Evolutionary conservation across 1,140 invertebrate genomes (phyloP).

Genomic region (Aphis gossypii): DNA sequence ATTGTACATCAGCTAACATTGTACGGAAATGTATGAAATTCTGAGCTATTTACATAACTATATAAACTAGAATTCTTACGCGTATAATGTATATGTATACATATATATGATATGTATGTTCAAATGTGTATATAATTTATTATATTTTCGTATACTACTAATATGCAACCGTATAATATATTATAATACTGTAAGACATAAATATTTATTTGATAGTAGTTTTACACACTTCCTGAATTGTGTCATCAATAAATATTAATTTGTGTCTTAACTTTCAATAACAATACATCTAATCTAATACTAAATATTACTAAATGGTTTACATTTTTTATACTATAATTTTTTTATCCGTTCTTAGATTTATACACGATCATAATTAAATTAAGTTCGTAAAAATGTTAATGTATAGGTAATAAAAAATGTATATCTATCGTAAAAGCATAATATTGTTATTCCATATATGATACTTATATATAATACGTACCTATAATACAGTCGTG

Average conservation of each 20-base stretch:
- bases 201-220: slow-evolving; percentile 6
- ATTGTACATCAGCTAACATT: neutral
- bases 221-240: slow-evolving; percentile 1
- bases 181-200: neutral
- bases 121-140: neutral
- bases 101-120: neutral
- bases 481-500: neutral
- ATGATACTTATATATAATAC: neutral
- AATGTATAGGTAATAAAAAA: too few species aligned
- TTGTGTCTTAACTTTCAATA: neutral
- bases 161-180: neutral
- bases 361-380: neutral
- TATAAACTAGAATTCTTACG: neutral
- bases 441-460: neutral
- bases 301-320: neutral
- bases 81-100: neutral
- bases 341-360: neutral
- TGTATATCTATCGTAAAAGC: too few species aligned
- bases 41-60: neutral
- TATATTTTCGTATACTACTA: neutral
- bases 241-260: slow-evolving; percentile 4
- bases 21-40: neutral
- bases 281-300: neutral
- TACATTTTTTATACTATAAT: neutral
- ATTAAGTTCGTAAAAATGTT: neutral